Conservation (phyloP, 2,797 vertebrate genomes). For the Myotis daubentonii region DNA sequence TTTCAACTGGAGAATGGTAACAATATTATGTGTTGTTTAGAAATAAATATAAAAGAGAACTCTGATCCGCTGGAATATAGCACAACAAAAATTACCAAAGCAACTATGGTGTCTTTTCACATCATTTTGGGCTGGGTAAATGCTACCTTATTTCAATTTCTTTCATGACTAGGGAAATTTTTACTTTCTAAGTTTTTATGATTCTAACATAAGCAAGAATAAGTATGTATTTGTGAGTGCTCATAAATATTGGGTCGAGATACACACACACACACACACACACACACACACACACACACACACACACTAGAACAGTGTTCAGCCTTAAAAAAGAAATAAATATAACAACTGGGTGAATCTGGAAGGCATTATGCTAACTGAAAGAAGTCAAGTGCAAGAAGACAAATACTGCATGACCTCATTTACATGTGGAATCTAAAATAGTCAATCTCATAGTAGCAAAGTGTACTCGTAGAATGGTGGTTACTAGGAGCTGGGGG, state of each 20-base stretch:
- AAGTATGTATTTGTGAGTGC: constrained; percentile 29
- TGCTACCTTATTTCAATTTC: neutral
- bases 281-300: neutral
- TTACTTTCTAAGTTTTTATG: constrained; percentile 23
- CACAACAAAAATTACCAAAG: constrained; percentile 22
- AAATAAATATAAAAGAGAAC: neutral
- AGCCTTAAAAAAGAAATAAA: neutral
- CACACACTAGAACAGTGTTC: neutral
- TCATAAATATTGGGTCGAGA: neutral
- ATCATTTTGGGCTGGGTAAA: neutral
- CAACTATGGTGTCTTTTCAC: neutral
- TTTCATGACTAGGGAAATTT: neutral
- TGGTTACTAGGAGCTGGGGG: neutral
- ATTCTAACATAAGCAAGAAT: constrained; percentile 51
- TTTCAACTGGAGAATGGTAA: neutral
- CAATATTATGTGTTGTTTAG: neutral
- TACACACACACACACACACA: neutral
- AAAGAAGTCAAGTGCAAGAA: neutral
- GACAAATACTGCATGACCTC: neutral
- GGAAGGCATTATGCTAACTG: neutral
- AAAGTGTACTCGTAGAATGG: neutral
- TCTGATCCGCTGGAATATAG: neutral
- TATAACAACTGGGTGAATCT: neutral
- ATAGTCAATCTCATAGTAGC: neutral
- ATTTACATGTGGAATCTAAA: neutral